Base-by-base conservation (phyloP, 2,888 invertebrate genomes). In the Ceramica pisi region DNA sequence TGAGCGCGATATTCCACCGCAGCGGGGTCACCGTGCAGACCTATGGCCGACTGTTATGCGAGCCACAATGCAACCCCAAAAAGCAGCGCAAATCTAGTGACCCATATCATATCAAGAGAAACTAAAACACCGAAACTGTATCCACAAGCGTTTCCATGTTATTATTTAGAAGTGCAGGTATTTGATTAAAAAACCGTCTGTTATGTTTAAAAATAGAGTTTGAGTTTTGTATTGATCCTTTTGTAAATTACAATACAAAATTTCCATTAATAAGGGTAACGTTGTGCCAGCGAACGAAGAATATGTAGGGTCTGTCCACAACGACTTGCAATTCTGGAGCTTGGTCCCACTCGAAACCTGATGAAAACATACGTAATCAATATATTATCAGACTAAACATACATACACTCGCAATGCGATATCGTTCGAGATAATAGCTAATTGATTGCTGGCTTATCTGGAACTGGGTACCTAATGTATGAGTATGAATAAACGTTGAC, bases 281-380 rank as follows among this genome's bases (percentile, higher is more conserved):
- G 69, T 94, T 93, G 41, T 88, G 89, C 94, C 94, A 95, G 19
- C 94, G 92, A n/a, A 96, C 94, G 77, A 90, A 95, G 80, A 94
- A 96, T 57, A 94, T 80, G 78, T 95, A 95, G 0, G 95, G 95
- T 23, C 93, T 90, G 74, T 95, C 91, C 12, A 94, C 87, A 3
- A 91, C 68, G 26, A 93, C 51, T 69, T 92, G 88, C 60, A 90
- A 75, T n/a, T 94, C 90, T 5, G 95, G 94, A 8, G 87, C 60
- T 63, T 89, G 89, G 69, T 94, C 95, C 95, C 95, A 95, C 73
- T 95, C 93, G n/a, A 95, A 87, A 62, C 95, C 95, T 95, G 89
- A 21, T 95, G 89, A 21, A 88, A 90, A 72, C 21, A 82, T 61
- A 67, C 21, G 57, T 66, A 75, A 69, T 69, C 38, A 65, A 73